These are phyloP conservation scores for Leptinotarsa lineolata DNA, from an alignment of 1,140 invertebrate species.

Conservation along the genomic window DNA sequence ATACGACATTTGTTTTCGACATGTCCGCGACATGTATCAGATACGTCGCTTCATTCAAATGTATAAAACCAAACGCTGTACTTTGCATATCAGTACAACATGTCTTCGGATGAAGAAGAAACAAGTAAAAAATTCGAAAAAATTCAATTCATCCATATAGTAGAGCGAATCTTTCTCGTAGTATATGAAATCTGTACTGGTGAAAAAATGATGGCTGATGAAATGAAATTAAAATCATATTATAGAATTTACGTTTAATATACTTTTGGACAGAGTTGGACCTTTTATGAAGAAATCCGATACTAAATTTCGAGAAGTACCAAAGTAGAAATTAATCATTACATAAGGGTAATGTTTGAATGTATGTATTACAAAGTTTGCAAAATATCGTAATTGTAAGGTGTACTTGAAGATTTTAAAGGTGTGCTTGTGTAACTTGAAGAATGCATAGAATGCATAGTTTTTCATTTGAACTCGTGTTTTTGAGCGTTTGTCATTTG, in stretches of 20 bases:
- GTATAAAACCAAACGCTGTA: neutral
- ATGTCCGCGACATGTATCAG: neutral
- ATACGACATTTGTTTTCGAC: neutral
- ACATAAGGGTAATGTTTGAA: neutral
- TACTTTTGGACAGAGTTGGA: conserved; percentile 13
- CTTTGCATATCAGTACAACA: conserved; percentile 17
- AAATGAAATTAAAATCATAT: conserved; percentile 25
- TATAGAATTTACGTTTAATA: conserved; percentile 24
- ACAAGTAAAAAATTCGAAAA: conserved; percentile 7
- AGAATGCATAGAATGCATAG: too few species aligned
- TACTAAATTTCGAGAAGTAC: conserved; percentile 22
- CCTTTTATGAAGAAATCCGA: conserved; percentile 14
- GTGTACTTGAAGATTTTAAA: neutral
- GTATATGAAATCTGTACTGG: conserved; percentile 24
- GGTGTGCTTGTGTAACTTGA: neutral
- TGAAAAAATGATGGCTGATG: conserved; percentile 27
- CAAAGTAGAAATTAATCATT: conserved; percentile 26
- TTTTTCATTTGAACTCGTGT: conserved; percentile 12
- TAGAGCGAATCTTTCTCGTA: conserved; percentile 22
- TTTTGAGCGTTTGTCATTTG: conserved; percentile 24
- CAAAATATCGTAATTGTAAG: neutral
- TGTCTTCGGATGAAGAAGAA: conserved; percentile 31
- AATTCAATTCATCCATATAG: neutral
- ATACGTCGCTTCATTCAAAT: neutral
- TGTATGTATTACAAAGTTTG: neutral